Percentiles rank a stretch among this genome's conserved stretches.
These are phyloP conservation scores for Trachemys scripta DNA, from an alignment of 2,113 vertebrate species.

Conservation along the genomic window DNA sequence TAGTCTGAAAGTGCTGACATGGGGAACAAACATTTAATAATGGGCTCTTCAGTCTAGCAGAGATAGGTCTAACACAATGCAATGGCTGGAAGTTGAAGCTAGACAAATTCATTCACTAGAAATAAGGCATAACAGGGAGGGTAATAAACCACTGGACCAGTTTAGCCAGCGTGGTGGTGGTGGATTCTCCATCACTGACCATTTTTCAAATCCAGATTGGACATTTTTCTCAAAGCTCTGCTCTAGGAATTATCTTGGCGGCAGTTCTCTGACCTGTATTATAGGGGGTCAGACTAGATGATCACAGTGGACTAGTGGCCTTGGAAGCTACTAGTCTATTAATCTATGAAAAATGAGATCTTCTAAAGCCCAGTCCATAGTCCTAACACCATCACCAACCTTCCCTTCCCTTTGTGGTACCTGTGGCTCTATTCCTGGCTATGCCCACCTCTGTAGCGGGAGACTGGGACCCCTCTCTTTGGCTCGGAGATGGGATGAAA, in stretches of 20 bases:
- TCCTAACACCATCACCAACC: background rate
- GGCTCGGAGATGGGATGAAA: background rate
- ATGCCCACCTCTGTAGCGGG: background rate
- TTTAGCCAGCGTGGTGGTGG: no score
- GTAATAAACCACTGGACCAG: no score
- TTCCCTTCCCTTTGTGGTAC: background rate
- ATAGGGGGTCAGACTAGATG: background rate
- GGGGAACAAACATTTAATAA: no score
- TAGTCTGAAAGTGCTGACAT: no score
- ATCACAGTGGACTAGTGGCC: background rate
- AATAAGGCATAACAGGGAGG: no score
- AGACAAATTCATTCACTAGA: no score
- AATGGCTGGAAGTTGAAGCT: no score
- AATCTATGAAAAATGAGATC: background rate
- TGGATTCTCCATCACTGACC: no score
- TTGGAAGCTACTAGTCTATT: background rate
- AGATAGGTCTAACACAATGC: no score
- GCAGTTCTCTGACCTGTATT: background rate
- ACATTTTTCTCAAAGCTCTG: background rate
- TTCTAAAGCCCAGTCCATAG: background rate
- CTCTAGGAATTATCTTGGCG: background rate
- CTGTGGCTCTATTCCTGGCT: background rate
- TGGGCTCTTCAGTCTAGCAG: no score
- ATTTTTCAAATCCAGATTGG: background rate
- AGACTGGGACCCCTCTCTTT: background rate